Conservation (phyloP, 1,140 invertebrate species). For the Armadillidium nasatum region DNA sequence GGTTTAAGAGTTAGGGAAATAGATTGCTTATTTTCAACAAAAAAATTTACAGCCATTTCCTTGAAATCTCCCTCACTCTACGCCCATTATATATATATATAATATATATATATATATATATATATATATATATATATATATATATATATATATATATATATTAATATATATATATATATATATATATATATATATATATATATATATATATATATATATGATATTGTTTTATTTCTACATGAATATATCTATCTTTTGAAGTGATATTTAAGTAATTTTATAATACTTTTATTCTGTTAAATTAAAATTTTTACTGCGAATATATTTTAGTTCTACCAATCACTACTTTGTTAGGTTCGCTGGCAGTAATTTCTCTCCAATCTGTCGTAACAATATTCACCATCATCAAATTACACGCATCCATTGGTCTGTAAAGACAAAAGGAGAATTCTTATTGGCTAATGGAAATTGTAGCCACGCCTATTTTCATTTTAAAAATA, state of each 20-base stretch:
- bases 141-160: background rate
- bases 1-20: too few species aligned
- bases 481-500: background rate
- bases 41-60: too few species aligned
- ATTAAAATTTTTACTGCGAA: conserved; percentile 25
- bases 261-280: conserved; percentile 14
- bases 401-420: conserved; percentile 46
- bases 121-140: conserved; percentile 9
- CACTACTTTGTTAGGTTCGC: conserved; percentile 43
- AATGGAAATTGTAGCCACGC: background rate
- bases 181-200: conserved; percentile 7
- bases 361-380: conserved; percentile 46
- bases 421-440: conserved; percentile 45
- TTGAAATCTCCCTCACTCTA: too few species aligned
- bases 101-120: background rate
- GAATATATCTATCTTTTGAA: conserved; percentile 6
- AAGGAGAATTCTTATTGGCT: conserved; percentile 42
- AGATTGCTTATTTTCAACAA: too few species aligned
- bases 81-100: conserved; percentile 10
- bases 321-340: conserved; percentile 45
- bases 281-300: conserved; percentile 12
- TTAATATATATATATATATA: background rate
- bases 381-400: conserved; percentile 46
- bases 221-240: background rate
- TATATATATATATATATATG: conserved; percentile 14